A percentile compares a stretch with the other conserved stretches of the same genome.
phyloP scores from a whole-genome alignment of 2,888 invertebrate species.

The Trichogramma evanescens region DNA sequence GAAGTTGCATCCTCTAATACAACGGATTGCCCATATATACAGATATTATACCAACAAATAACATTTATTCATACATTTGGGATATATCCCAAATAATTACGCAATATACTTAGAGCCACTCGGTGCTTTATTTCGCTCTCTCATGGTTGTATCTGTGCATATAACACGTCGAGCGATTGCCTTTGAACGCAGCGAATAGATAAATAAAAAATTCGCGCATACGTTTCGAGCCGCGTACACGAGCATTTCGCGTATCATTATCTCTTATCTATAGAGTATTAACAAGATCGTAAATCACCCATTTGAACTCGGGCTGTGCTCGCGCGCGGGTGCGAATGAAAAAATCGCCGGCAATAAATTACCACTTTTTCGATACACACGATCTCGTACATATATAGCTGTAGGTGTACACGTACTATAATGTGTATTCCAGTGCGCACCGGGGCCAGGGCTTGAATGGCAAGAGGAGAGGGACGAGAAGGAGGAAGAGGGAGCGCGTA shows the following conservation, averaged over 20 bases:
- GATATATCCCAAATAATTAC: too few species aligned
- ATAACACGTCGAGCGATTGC: too few species aligned
- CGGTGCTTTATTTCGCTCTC: too few species aligned
- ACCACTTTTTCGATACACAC: conserved; percentile 16
- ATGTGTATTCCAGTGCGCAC: too few species aligned
- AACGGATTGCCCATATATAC: too few species aligned
- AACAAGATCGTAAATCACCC: conserved; percentile 21
- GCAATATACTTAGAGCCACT: too few species aligned
- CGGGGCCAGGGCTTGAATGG: too few species aligned
- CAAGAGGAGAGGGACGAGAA: neutral
- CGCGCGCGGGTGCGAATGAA: neutral
- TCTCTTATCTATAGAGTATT: conserved; percentile 20
- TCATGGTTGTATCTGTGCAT: too few species aligned
- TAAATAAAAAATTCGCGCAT: conserved; percentile 12
- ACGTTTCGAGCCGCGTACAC: neutral
- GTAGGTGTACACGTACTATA: neutral
- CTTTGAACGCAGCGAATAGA: too few species aligned
- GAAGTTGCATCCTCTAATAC: too few species aligned
- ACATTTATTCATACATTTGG: too few species aligned
- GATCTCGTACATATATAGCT: neutral
- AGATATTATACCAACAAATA: too few species aligned
- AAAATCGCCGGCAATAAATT: conserved; percentile 18
- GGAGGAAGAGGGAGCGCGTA: neutral
- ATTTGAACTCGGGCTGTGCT: neutral
- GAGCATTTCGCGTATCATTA: conserved; percentile 19